Percentiles rank a stretch among this genome's conserved stretches.
These are phyloP conservation scores for Patella caerulea DNA, from an alignment of 2,888 invertebrate genomes.

Conservation along the genomic window DNA sequence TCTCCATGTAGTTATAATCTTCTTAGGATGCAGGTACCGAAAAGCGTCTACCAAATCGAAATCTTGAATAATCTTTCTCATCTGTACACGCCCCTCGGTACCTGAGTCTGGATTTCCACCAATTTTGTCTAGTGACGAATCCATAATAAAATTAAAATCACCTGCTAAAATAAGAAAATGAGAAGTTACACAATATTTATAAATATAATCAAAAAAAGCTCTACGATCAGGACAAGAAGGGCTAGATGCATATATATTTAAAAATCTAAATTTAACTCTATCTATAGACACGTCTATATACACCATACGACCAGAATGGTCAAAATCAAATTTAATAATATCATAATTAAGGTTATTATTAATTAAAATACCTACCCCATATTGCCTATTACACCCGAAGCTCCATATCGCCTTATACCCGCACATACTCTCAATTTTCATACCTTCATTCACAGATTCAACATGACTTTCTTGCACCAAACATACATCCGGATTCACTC, in stretches of 20 bases:
- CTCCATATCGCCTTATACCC: not conserved
- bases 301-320: slow-evolving; percentile 20
- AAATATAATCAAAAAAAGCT: slow-evolving; percentile 24
- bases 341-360: too few species aligned
- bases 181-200: slow-evolving; percentile 18
- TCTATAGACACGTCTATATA: not conserved
- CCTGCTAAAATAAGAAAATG: slow-evolving; percentile 20
- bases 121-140: slow-evolving; percentile 25
- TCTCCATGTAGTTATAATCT: not conserved
- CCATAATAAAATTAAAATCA: slow-evolving; percentile 33
- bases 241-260: slow-evolving; percentile 25
- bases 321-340: slow-evolving; percentile 20
- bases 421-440: too few species aligned
- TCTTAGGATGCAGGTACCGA: slow-evolving; percentile 19
- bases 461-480: too few species aligned
- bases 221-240: slow-evolving; percentile 18
- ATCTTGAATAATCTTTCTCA: slow-evolving; percentile 22
- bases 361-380: too few species aligned
- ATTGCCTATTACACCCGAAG: too few species aligned
- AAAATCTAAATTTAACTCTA: slow-evolving; percentile 8
- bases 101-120: slow-evolving; percentile 26
- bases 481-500: too few species aligned
- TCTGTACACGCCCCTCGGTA: slow-evolving; percentile 19
- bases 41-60: slow-evolving; percentile 26
- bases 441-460: too few species aligned